These are phyloP conservation scores for Sebastes umbrosus DNA, from an alignment of 2,797 vertebrate genomes.

Conservation along the genomic window DNA sequence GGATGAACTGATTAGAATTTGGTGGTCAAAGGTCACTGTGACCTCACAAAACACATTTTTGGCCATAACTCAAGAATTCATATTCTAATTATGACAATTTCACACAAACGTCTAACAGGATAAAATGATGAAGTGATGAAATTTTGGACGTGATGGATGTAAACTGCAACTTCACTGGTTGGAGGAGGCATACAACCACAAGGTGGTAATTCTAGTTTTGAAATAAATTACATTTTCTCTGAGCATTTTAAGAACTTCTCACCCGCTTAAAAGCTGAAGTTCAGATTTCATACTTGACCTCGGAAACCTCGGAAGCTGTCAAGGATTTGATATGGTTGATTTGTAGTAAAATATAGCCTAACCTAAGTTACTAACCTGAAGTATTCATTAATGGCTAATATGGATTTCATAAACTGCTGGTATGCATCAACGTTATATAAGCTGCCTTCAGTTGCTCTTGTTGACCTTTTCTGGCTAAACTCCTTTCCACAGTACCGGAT, in stretches of 20 bases:
- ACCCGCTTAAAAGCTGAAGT: not conserved
- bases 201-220: no score
- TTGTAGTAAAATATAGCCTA: not conserved
- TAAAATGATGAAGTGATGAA: no score
- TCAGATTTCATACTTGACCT: not conserved
- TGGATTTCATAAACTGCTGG: not conserved
- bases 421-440: not conserved
- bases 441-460: not conserved
- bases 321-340: not conserved
- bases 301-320: not conserved
- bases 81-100: no score
- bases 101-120: no score
- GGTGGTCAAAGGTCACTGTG: no score
- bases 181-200: no score
- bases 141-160: no score
- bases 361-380: not conserved
- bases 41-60: no score
- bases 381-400: not conserved
- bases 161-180: no score
- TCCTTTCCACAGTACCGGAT: not conserved
- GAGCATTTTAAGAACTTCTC: not conserved
- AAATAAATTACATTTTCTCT: not conserved
- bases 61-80: no score
- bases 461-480: not conserved
- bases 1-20: no score